phyloP scores from a whole-genome alignment of 2,888 invertebrate species.

The Drosophila stalkeri region DNA sequence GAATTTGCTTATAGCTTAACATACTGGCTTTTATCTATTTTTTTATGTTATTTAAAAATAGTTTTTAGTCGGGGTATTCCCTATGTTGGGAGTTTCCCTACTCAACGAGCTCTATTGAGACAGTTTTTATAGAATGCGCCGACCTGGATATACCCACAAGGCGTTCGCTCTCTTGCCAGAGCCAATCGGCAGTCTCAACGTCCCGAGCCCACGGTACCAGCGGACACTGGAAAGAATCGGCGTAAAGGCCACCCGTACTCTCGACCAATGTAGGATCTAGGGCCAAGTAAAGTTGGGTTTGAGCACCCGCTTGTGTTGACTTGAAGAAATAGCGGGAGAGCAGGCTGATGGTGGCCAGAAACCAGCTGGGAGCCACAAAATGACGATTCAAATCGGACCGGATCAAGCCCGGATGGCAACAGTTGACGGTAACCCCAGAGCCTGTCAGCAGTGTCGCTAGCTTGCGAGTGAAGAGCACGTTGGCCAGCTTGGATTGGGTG shows the following conservation, averaged over 20 bases:
- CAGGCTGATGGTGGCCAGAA: slow-evolving; percentile 60
- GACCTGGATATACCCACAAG: slow-evolving; percentile 73
- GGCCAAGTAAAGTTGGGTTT: slow-evolving; percentile 81
- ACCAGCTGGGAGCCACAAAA: slow-evolving; percentile 53
- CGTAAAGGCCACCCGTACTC: slow-evolving; percentile 84
- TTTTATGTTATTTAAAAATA: not conserved
- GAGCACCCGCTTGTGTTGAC: slow-evolving; percentile 82
- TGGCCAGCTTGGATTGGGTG: slow-evolving; percentile 91
- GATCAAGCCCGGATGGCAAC: slow-evolving; percentile 91
- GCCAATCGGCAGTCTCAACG: slow-evolving; percentile 86
- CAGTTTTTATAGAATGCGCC: slow-evolving; percentile 13
- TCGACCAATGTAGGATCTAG: slow-evolving; percentile 82
- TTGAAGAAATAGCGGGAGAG: slow-evolving; percentile 74
- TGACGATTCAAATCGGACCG: slow-evolving; percentile 90
- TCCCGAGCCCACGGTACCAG: slow-evolving; percentile 86
- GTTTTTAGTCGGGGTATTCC: not conserved
- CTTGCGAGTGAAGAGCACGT: slow-evolving; percentile 91
- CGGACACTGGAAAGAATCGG: slow-evolving; percentile 87
- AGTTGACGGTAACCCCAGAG: slow-evolving; percentile 88
- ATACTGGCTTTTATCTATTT: not conserved
- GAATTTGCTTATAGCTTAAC: not conserved
- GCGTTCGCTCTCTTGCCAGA: slow-evolving; percentile 87
- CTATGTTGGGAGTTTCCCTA: not conserved
- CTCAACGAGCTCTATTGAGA: not conserved
- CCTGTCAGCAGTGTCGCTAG: slow-evolving; percentile 88